A percentile compares a stretch with the other conserved stretches of the same genome.
phyloP scores from a whole-genome alignment of 2,888 invertebrate species.

The Adela reaumurella region DNA sequence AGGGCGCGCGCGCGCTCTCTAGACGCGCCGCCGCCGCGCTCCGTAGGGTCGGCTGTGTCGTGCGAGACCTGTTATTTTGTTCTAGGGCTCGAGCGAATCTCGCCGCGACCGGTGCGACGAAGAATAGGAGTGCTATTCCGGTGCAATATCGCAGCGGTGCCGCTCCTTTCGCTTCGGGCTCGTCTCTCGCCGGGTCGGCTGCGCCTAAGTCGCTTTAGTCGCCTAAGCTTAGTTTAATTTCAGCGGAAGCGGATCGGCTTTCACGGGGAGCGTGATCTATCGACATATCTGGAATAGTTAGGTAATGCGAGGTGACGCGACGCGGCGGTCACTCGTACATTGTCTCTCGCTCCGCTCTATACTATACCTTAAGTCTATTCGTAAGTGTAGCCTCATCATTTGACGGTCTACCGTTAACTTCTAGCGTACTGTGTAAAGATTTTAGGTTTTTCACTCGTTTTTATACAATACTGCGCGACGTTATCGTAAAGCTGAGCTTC shows the following conservation, averaged over 20 bases:
- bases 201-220: background rate
- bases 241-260: background rate
- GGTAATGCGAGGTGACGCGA: background rate
- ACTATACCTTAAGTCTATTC: constrained; percentile 45
- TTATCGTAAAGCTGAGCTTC: constrained; percentile 51
- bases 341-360: background rate
- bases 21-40: constrained; percentile 19
- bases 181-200: background rate
- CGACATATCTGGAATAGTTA: background rate
- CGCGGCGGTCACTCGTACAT: background rate
- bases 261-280: background rate
- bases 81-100: background rate
- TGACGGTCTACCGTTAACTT: constrained; percentile 45
- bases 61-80: constrained; percentile 18
- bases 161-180: background rate
- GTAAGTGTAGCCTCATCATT: constrained; percentile 46
- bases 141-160: too few relatives aligned
- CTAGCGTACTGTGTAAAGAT: constrained; percentile 44
- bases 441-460: constrained; percentile 54
- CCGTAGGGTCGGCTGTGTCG: constrained; percentile 51
- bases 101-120: too few relatives aligned
- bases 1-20: constrained; percentile 38
- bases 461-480: constrained; percentile 46
- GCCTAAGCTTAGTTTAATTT: background rate
- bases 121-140: too few relatives aligned